Conservation (phyloP, 2,113 vertebrate species). For the Syngnathus scovelli region DNA sequence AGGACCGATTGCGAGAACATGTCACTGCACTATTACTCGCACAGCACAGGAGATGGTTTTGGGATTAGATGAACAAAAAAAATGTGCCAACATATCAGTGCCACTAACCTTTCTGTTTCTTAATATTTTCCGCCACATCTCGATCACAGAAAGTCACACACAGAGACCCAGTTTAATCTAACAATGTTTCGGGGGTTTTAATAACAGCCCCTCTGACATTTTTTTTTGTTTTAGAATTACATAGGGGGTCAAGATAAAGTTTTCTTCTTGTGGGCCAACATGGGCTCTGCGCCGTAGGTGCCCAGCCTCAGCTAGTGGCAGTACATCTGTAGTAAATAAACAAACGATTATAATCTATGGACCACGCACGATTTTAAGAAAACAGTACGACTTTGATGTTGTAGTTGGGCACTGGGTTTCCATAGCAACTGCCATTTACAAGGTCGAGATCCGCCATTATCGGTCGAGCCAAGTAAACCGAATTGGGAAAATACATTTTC, state of each 20-base stretch:
- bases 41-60: neutral
- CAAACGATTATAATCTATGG: neutral
- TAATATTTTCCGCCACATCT: neutral
- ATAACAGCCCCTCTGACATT: neutral
- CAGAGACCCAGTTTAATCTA: neutral
- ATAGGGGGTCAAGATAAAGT: neutral
- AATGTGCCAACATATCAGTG: neutral
- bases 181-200: neutral
- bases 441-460: conserved; percentile 1
- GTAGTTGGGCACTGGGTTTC: neutral
- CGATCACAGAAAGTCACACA: neutral
- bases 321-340: neutral
- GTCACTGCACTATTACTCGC: neutral
- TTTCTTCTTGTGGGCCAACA: neutral
- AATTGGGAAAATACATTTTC: neutral
- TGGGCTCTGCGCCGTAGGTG: neutral
- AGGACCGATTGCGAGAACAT: neutral
- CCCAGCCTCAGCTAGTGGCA: neutral
- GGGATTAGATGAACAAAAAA: neutral
- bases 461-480: neutral
- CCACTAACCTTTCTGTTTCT: neutral
- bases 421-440: conserved; percentile 9
- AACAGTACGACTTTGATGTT: conserved; percentile 1
- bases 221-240: neutral
- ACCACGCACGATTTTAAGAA: neutral